Conservation (phyloP, 2,113 vertebrate genomes). For the Ochotona curzoniae region DNA sequence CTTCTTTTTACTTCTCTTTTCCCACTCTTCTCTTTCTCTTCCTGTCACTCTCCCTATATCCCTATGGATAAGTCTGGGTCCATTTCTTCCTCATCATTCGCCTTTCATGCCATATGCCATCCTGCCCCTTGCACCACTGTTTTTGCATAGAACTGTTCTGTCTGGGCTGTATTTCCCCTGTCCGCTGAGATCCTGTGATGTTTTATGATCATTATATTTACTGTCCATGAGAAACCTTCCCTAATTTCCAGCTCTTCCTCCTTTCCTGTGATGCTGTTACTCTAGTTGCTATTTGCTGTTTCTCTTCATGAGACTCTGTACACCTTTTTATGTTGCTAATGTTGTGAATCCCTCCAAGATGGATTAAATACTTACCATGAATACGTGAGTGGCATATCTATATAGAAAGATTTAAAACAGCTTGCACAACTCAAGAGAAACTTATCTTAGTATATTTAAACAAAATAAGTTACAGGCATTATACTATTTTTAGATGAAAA, state of each 20-base stretch:
- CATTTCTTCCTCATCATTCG: not conserved
- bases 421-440: not conserved
- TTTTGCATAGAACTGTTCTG: not conserved
- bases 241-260: not conserved
- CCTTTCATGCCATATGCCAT: rapidly evolving
- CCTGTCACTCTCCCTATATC: not conserved
- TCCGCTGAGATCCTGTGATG: not conserved
- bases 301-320: not conserved
- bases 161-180: not conserved
- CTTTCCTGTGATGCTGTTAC: not conserved
- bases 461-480: not conserved
- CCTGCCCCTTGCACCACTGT: not conserved
- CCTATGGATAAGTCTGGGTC: not conserved
- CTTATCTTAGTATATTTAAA: not conserved
- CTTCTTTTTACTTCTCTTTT: not conserved
- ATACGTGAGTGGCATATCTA: not conserved
- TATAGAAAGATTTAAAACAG: constrained; percentile 2
- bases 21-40: not conserved
- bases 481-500: not conserved
- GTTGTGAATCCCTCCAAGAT: no score
- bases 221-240: not conserved
- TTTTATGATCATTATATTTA: not conserved
- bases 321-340: not conserved
- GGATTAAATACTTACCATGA: not conserved
- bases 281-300: not conserved